phyloP scores from a whole-genome alignment of 2,113 vertebrate genomes.

The Triplophysa dalaica region DNA sequence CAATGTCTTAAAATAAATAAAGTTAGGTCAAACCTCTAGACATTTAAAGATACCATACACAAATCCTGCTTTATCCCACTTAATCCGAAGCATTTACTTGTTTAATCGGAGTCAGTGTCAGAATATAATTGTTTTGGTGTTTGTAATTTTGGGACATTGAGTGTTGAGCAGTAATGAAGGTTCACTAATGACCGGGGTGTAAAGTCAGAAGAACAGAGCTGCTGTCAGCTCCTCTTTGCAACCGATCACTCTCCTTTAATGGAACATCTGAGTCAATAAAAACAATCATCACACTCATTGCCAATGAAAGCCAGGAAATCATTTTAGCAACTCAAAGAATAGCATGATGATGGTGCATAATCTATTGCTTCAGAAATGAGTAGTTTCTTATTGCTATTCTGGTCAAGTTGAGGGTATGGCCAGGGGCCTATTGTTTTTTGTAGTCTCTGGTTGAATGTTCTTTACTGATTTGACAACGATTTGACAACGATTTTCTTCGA shows the following conservation, averaged over 20 bases:
- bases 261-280: slow-evolving; percentile 78
- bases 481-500: too few relatives aligned
- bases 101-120: slow-evolving; percentile 12
- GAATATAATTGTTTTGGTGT: slow-evolving; percentile 43
- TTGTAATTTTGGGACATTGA: slow-evolving; percentile 54
- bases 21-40: background rate
- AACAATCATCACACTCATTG: slow-evolving; percentile 72
- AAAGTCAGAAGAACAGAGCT: slow-evolving; percentile 64
- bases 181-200: slow-evolving; percentile 72
- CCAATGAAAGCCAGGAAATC: slow-evolving; percentile 70
- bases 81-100: background rate
- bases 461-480: too few relatives aligned
- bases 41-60: too few relatives aligned
- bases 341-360: slow-evolving; percentile 59
- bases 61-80: too few relatives aligned
- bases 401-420: slow-evolving; percentile 2
- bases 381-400: slow-evolving; percentile 29
- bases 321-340: slow-evolving; percentile 69
- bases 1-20: background rate
- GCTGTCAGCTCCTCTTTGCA: slow-evolving; percentile 74
- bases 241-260: slow-evolving; percentile 67
- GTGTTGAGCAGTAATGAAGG: slow-evolving; percentile 56
- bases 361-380: slow-evolving; percentile 55
- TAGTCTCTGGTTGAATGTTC: background rate
- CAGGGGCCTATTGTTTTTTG: slow-evolving; percentile 16